Base-by-base conservation (phyloP, 2,797 vertebrate genomes). In the Propithecus perrieri region DNA sequence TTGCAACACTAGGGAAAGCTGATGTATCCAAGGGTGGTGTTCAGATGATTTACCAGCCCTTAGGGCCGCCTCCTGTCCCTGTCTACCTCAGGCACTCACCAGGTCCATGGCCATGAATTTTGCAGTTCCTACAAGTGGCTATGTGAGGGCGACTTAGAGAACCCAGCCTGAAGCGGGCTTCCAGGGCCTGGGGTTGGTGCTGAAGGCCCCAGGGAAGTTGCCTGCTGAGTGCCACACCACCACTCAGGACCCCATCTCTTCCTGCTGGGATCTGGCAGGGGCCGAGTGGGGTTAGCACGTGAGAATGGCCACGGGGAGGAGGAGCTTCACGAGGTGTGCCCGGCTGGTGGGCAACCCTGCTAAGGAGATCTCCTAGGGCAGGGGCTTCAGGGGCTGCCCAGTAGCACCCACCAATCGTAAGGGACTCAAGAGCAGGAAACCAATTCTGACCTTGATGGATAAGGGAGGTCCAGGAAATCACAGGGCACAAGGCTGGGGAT, bases 241-340 rank as follows among this genome's bases (percentile, higher is more conserved):
- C 55, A 12, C 7, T 4, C 0, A 10, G 15, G 17, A 22, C 13
- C 75, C 15, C 28, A 6, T 71, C 12, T 83, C 38, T 33, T 88
- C 24, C 67, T 2, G 0, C 17, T 50, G 18, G 12, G 2, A 3
- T 28, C 35, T 71, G 41, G 8, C 6, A 2, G 81, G n/a, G 7
- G 38, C 3, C 1, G 0, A 20, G 35, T 24, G 4, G 2, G 6
- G 8, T 24, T 43, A n/a, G 22, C 38, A 7, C 12, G n/a, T 1
- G 0, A 10, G 28, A 33, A 53, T 50, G 28, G 13, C 4, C 0
- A 8, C 3, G 7, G 1, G 22, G 26, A 35, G n/a, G 20, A 92
- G 53, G n/a, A 78, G 7, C 18, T 78, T 59, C 10, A 55, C 67
- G 26, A 65, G 22, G 7, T 57, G 30, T 65, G 13, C 4, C n/a